phyloP scores from a whole-genome alignment of 2,797 vertebrate species.

The Crypturellus tataupa region DNA sequence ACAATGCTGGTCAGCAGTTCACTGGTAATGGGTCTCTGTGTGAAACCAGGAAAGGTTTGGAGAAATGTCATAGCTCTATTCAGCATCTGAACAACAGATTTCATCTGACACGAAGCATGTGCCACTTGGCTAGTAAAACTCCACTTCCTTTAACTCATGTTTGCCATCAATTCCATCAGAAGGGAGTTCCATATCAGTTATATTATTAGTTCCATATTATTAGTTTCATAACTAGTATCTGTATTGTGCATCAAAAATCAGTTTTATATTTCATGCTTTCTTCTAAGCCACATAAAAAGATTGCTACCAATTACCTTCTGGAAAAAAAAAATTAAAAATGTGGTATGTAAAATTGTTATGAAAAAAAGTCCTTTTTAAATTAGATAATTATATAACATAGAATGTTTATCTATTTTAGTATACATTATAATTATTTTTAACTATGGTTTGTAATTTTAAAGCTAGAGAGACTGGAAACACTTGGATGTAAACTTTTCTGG shows the following conservation, averaged over 20 bases:
- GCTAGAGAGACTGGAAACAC: not conserved
- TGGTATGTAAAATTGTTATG: not conserved
- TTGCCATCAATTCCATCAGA: not conserved
- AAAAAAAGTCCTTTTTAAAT: not conserved
- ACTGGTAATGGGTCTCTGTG: rapidly evolving
- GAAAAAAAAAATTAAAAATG: not conserved
- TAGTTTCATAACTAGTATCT: not conserved
- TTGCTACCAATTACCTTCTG: not conserved
- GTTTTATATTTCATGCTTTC: not conserved
- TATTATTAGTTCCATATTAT: too few species aligned
- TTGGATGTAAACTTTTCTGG: not conserved
- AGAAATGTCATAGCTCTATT: not conserved
- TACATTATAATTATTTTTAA: not conserved
- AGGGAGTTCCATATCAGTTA: not conserved
- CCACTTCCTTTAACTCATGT: not conserved
- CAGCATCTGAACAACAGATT: not conserved
- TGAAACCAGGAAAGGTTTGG: not conserved
- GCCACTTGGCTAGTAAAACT: not conserved
- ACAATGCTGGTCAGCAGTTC: not conserved
- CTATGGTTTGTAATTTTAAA: not conserved
- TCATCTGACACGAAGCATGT: not conserved
- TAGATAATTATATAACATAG: not conserved
- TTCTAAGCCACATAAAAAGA: not conserved
- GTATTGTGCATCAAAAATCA: not conserved
- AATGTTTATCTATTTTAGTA: not conserved